Percentiles rank a stretch among this genome's conserved stretches.
phyloP scores from a whole-genome alignment of 2,113 vertebrate species.

The Oplegnathus fasciatus region DNA sequence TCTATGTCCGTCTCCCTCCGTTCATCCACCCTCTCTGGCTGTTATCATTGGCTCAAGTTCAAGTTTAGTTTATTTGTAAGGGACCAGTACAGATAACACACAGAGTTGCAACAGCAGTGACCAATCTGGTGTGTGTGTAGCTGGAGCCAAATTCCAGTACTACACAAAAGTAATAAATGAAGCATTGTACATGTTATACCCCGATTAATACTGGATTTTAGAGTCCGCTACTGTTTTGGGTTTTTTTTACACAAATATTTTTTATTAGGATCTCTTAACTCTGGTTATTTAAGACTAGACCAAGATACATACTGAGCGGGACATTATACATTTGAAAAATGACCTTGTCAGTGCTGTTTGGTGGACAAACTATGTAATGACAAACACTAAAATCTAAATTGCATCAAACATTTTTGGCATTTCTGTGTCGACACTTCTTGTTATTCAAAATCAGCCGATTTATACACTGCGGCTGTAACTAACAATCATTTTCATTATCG shows the following conservation, averaged over 20 bases:
- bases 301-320: background rate
- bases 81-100: conserved; percentile 30
- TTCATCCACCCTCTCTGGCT: conserved; percentile 20
- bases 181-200: too few relatives aligned
- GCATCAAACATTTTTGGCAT: background rate
- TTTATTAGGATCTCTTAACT: background rate
- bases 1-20: background rate
- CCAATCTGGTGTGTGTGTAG: too few relatives aligned
- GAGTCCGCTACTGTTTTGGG: too few relatives aligned
- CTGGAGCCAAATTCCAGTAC: conserved; percentile 9
- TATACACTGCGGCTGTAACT: background rate
- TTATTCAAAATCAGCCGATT: too few relatives aligned
- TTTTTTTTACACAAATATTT: too few relatives aligned
- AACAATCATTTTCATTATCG: background rate
- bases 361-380: background rate
- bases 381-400: background rate
- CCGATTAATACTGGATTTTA: too few relatives aligned
- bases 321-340: background rate
- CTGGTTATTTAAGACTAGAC: background rate
- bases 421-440: background rate
- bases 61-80: conserved; percentile 56
- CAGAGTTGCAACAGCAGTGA: conserved; percentile 6
- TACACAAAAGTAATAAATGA: background rate
- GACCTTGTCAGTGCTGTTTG: background rate
- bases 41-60: conserved; percentile 47